Evolutionary conservation across 2,888 invertebrate species (phyloP).

Genomic region (Xanthorhoe spadicearia): DNA sequence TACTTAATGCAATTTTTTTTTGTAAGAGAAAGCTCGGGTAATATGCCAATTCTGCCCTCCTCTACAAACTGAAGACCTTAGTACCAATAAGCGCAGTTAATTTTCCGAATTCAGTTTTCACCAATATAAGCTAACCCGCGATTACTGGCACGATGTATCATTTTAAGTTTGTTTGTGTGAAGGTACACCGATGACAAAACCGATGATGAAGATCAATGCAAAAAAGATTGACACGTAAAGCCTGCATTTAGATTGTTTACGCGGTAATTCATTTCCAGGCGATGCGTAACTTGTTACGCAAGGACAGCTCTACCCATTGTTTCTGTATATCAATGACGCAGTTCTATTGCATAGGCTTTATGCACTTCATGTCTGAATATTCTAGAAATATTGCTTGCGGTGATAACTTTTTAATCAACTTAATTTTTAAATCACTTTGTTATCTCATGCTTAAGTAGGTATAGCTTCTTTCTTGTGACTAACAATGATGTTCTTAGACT

Average conservation of each 20-base stretch:
- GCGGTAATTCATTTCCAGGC: constrained; percentile 22
- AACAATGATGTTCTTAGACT: background rate
- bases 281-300: constrained; percentile 32
- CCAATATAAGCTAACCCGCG: too few relatives aligned
- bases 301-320: constrained; percentile 39
- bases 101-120: too few relatives aligned
- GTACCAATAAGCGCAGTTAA: too few relatives aligned
- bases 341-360: constrained; percentile 31
- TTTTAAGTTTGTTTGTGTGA: too few relatives aligned
- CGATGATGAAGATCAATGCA: too few relatives aligned
- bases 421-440: background rate
- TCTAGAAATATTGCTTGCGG: constrained; percentile 10
- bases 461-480: background rate
- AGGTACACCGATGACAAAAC: too few relatives aligned
- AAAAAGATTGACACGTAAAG: background rate
- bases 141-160: too few relatives aligned
- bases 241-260: constrained; percentile 16
- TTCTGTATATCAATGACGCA: constrained; percentile 34
- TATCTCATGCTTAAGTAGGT: background rate
- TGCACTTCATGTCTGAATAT: constrained; percentile 18
- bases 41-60: too few relatives aligned
- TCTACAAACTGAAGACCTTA: too few relatives aligned
- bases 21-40: too few relatives aligned
- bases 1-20: too few relatives aligned
- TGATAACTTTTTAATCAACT: background rate